Evolutionary conservation across 2,113 vertebrate species (phyloP), one percentile per base, ranked within the genome.

Genomic region (Heterotilapia buettikoferi): DNA sequence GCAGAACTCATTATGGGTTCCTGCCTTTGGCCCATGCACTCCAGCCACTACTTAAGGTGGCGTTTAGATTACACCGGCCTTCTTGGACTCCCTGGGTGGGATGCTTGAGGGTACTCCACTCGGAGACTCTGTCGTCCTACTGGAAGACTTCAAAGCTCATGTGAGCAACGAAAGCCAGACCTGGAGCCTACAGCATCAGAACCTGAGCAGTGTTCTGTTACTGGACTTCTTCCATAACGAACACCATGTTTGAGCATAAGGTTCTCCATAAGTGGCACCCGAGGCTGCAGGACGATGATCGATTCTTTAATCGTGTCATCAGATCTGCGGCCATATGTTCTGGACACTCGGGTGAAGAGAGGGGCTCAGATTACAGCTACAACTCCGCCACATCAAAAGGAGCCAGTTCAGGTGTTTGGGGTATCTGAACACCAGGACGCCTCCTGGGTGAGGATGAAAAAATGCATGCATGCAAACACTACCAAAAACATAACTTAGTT

Each of bases 391-490:
- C 59, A 33, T 33, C 57, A 61, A 61, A 61, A 19, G 57, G 5
- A 10, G 29, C 59, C 4, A 36, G 31, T 63, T 36, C 18, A 63
- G 31, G 31, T 36, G 6, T 33, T 0, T 12, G 5, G n/a, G 9
- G 52, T 21, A 12, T 54, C 52, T 54, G 59, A 36, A 36, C 16
- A 19, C 57, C 57, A 63, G 59, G 31, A 19, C 1, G 3, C 59
- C 59, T 36, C 59, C 16, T 36, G 59, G 16, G 6, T 11, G 59
- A 63, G 59, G 59, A 66, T 66, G 33, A 66, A 1, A 1, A n/a
- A 7, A 63, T 61, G 57, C 57, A 12, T 21, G n/a, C 0, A 63
- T 36, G 31, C 9, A 38, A 66, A 63, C 59, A 33, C 0, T 33
- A 63, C 59, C 59, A 63, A 33, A 61, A 33, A 36, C 31, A 36